Base-by-base conservation (phyloP, 1,140 invertebrate species). In the Panagrolaimus sp. region DNA sequence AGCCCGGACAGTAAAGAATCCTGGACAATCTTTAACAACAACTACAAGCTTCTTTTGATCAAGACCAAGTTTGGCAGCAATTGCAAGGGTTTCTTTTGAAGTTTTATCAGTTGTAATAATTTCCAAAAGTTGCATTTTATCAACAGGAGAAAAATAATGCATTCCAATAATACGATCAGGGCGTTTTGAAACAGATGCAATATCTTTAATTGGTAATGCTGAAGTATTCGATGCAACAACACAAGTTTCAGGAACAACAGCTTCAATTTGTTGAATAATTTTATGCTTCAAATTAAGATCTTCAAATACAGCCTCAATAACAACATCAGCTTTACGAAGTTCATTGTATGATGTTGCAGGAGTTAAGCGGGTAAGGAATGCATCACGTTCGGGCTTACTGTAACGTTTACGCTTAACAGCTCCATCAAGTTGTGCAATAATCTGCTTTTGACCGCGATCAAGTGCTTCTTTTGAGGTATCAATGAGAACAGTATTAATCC, bases 91-190 rank as follows among this genome's bases (percentile, higher is more conserved):
- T 80, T 96, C 93, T 78, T 93, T 89, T 17, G 91, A 91, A 0
- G 95, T 98, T 83, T 93, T 90, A 43, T 94, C 92, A 74, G 94
- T 94, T 0, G 92, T 93, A 72, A 99, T 97, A 75, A 99, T 93
- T 88, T 99, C 96, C 45, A 99, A 85, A 65, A 99, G 86, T 84
- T 96, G 93, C 96, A 98, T 99, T 86, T 98, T 98, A 81, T 99
- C 96, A 15, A 98, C 96, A 28, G 96, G 96, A 21, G 94, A 98
- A 85, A 98, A 99, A 83, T 99, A 99, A 84, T 99, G 96, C 96
- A 99, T 98, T 44, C 91, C 91, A 78, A 92, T 88, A 1, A 89
- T 88, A 85, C 96, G 96, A 45, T 98, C 94, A 24, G 95, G 95
- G 63, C 93, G 87, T 66, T 89, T 89, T 83, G 92, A 94, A 17